Conservation (phyloP, 2,113 vertebrate genomes). For the Gulo gulo region DNA sequence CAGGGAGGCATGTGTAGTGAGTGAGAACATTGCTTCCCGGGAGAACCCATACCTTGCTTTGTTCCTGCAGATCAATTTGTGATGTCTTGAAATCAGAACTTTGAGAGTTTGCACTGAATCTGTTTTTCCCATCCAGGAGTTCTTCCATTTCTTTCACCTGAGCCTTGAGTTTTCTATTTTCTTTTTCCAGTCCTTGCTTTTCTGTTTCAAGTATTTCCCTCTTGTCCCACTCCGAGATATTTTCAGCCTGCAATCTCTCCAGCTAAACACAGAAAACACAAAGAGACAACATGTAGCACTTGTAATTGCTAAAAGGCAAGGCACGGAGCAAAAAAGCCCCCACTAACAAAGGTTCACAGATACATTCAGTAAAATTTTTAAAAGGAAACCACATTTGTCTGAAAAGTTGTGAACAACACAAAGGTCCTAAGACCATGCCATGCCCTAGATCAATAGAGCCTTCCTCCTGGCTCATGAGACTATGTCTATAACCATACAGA, state of each 20-base stretch:
- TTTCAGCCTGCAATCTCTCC: conserved; percentile 65
- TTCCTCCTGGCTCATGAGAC: background rate
- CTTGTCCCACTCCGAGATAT: conserved; percentile 55
- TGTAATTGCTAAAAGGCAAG: background rate
- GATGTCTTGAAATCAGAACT: conserved; percentile 4
- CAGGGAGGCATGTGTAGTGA: fast-evolving
- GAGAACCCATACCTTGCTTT: background rate
- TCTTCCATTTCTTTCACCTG: conserved; percentile 74
- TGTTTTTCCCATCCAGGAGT: conserved; percentile 19
- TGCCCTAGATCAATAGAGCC: background rate
- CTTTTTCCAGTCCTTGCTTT: conserved; percentile 73
- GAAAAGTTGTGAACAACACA: background rate
- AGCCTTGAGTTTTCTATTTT: conserved; percentile 70
- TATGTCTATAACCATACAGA: background rate
- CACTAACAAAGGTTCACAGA: background rate
- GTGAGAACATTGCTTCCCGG: background rate
- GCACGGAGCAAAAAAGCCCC: background rate
- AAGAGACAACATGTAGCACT: background rate
- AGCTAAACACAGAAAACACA: conserved; percentile 57
- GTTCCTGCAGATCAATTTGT: background rate
- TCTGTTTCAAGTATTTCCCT: conserved; percentile 54
- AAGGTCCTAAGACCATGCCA: background rate
- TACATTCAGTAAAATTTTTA: background rate
- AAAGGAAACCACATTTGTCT: background rate
- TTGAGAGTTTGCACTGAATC: background rate